These are phyloP conservation scores for Orycteropus afer DNA, from an alignment of 2,113 vertebrate species.

Conservation along the genomic window DNA sequence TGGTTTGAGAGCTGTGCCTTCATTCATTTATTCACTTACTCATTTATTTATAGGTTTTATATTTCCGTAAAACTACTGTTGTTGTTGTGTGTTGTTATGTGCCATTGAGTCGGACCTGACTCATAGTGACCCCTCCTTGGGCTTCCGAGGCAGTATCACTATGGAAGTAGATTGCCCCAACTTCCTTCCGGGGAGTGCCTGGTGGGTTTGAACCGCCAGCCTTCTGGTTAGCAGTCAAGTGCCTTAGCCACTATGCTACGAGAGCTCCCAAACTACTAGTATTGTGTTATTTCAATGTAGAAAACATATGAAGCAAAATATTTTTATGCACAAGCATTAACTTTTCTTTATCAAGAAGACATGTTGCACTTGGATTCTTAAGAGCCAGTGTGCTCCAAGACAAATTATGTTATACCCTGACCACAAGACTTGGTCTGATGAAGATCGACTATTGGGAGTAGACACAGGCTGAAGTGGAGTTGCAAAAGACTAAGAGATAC, in stretches of 20 bases:
- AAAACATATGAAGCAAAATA: slow-evolving; percentile 44
- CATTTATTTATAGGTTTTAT: background rate
- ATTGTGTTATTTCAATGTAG: slow-evolving; percentile 15
- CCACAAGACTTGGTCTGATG: background rate
- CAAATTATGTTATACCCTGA: background rate
- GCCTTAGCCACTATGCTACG: no score
- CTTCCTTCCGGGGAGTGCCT: no score
- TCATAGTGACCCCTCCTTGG: no score
- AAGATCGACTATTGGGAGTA: background rate
- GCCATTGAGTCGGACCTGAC: no score
- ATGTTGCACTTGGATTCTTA: background rate
- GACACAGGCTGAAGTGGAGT: background rate
- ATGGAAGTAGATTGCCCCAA: no score
- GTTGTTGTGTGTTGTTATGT: no score
- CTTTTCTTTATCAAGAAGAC: background rate
- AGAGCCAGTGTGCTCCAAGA: background rate
- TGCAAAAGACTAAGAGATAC: background rate
- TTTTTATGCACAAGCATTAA: slow-evolving; percentile 9
- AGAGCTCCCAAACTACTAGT: no score
- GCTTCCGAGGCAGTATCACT: no score
- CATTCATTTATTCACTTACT: background rate
- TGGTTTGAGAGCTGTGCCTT: background rate
- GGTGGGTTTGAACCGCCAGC: no score
- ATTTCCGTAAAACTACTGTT: slow-evolving; percentile 17
- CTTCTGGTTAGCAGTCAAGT: no score